Evolutionary conservation across 1,140 invertebrate genomes (phyloP).

Genomic region (Cotesia glomerata): DNA sequence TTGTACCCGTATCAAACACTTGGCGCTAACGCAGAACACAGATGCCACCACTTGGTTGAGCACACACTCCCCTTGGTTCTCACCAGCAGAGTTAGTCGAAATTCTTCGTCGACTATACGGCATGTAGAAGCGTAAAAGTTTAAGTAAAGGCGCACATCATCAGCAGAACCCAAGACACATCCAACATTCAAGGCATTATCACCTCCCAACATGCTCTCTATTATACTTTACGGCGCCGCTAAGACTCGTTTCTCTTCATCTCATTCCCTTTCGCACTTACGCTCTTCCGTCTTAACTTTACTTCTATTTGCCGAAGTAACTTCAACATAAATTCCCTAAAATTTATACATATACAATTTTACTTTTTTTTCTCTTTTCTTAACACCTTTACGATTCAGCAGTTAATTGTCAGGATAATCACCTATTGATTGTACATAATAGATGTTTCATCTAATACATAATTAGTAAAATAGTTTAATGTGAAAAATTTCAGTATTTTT

Average conservation of each 20-base stretch:
- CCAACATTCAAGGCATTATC: slow-evolving; percentile 30
- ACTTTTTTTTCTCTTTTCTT: too few species aligned
- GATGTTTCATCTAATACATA: too few species aligned
- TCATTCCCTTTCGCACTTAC: background rate
- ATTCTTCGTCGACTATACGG: background rate
- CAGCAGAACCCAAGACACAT: background rate
- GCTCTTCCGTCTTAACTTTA: background rate
- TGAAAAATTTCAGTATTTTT: too few species aligned
- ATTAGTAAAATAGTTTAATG: too few species aligned
- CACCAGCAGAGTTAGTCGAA: background rate
- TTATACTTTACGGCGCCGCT: background rate
- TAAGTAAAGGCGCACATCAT: background rate
- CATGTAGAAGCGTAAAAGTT: background rate
- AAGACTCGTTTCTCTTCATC: background rate
- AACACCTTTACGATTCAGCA: too few species aligned
- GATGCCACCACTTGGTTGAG: slow-evolving; percentile 52
- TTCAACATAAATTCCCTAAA: too few species aligned
- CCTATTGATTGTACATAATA: too few species aligned
- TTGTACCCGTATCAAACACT: slow-evolving; percentile 22
- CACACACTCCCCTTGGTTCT: slow-evolving; percentile 30
- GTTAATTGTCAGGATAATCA: too few species aligned
- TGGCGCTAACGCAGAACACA: slow-evolving; percentile 37
- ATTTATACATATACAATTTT: too few species aligned
- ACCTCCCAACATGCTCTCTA: slow-evolving; percentile 26
- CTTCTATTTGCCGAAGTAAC: background rate